Conservation (phyloP, 2,797 vertebrate species). For the Sitta carolinensis region DNA sequence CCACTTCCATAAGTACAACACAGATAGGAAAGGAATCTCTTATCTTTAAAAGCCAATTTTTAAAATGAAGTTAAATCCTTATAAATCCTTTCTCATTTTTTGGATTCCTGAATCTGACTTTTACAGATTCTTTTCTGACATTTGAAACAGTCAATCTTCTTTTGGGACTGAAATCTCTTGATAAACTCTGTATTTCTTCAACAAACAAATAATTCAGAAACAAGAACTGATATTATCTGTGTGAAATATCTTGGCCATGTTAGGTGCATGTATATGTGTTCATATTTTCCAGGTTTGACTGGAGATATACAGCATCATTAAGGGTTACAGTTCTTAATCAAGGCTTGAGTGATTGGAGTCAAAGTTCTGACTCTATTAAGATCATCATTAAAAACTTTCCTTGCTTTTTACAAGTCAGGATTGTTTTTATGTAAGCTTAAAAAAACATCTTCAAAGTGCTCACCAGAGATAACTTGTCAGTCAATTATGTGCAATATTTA, state of each 20-base stretch:
- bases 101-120: neutral
- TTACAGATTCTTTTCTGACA: neutral
- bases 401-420: neutral
- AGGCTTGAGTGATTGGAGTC: neutral
- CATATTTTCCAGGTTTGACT: neutral
- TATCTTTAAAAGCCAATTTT: neutral
- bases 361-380: neutral
- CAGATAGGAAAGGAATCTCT: neutral
- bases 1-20: neutral
- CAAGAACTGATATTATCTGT: neutral
- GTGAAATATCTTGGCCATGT: neutral
- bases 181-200: neutral
- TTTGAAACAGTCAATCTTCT: neutral
- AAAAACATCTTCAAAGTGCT: neutral
- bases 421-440: neutral
- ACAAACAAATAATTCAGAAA: neutral
- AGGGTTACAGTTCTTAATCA: neutral
- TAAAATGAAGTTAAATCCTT: neutral
- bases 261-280: neutral
- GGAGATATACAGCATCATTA: neutral
- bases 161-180: neutral
- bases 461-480: neutral
- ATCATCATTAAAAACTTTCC: neutral
- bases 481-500: neutral
- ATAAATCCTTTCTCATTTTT: neutral